These are phyloP conservation scores for Hemaris fuciformis DNA, from an alignment of 2,888 invertebrate genomes.

Conservation along the genomic window DNA sequence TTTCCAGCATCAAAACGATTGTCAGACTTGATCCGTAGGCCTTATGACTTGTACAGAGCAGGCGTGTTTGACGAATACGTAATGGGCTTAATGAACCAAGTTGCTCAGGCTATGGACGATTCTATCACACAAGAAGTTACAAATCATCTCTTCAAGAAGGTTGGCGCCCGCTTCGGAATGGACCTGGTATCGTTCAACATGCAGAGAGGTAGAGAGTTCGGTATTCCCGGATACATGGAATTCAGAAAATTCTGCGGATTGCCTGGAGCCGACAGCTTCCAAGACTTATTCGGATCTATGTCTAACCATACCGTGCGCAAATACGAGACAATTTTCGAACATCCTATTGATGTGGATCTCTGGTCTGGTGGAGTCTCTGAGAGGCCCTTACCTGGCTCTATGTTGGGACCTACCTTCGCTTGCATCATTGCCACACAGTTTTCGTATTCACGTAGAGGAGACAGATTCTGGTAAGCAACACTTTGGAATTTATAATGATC, in stretches of 20 bases:
- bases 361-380: slow-evolving; percentile 98
- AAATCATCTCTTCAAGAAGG: slow-evolving; percentile 94
- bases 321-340: slow-evolving; percentile 92
- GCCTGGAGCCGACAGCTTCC: slow-evolving; percentile 88
- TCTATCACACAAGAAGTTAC: slow-evolving; percentile 95
- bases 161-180: slow-evolving; percentile 89
- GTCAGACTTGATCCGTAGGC: slow-evolving; percentile 93
- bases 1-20: slow-evolving; percentile 91
- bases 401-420: slow-evolving; percentile 96
- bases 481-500: too few relatives aligned
- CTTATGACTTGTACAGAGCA: slow-evolving; percentile 94
- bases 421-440: slow-evolving; percentile 97
- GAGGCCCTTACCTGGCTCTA: slow-evolving; percentile 92
- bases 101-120: slow-evolving; percentile 97
- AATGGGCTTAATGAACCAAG: slow-evolving; percentile 96
- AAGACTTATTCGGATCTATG: slow-evolving; percentile 93
- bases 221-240: slow-evolving; percentile 95
- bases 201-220: slow-evolving; percentile 95
- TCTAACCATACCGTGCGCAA: slow-evolving; percentile 92
- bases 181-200: slow-evolving; percentile 96
- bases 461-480: slow-evolving; percentile 95
- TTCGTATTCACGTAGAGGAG: slow-evolving; percentile 92
- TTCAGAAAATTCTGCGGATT: slow-evolving; percentile 95
- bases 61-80: slow-evolving; percentile 95
- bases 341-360: slow-evolving; percentile 95